Conservation (phyloP, 2,888 invertebrate genomes). For the Sepioteuthis lessoniana region DNA sequence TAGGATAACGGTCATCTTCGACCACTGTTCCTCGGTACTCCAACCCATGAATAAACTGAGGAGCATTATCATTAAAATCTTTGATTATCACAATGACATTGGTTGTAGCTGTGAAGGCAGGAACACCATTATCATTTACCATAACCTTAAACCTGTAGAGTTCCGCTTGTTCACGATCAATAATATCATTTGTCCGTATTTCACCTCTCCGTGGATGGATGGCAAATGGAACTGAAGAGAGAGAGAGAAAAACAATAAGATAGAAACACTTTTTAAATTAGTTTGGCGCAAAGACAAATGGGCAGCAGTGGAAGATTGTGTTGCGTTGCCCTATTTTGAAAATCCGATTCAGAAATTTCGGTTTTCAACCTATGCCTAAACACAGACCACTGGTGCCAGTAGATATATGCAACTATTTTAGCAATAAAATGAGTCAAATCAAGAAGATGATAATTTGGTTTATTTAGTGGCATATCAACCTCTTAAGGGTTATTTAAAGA, state of each 20-base stretch:
- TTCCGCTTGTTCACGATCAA: conserved; percentile 53
- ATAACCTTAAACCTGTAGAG: conserved; percentile 51
- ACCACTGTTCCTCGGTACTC: conserved; percentile 53
- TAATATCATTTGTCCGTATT: conserved; percentile 46
- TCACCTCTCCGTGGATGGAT: conserved; percentile 49
- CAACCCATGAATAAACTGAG: conserved; percentile 50
- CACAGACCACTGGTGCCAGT: no score
- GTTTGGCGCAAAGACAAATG: no score
- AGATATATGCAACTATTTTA: no score
- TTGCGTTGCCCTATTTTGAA: no score
- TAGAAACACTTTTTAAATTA: no score
- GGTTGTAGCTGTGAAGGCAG: conserved; percentile 52
- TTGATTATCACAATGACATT: conserved; percentile 52
- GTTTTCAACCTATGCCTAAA: no score
- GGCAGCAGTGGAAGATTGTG: no score
- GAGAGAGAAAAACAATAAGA: not conserved
- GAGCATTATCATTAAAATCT: conserved; percentile 57
- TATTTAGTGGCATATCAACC: no score
- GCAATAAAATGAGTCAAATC: no score
- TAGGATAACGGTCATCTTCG: conserved; percentile 53
- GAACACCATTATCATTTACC: conserved; percentile 56
- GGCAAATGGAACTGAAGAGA: conserved; percentile 51
- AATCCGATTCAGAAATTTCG: no score
- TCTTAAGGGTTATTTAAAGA: no score
- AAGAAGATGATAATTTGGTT: no score